Base-by-base conservation (phyloP, 2,797 vertebrate species). In the Lates japonicus region DNA sequence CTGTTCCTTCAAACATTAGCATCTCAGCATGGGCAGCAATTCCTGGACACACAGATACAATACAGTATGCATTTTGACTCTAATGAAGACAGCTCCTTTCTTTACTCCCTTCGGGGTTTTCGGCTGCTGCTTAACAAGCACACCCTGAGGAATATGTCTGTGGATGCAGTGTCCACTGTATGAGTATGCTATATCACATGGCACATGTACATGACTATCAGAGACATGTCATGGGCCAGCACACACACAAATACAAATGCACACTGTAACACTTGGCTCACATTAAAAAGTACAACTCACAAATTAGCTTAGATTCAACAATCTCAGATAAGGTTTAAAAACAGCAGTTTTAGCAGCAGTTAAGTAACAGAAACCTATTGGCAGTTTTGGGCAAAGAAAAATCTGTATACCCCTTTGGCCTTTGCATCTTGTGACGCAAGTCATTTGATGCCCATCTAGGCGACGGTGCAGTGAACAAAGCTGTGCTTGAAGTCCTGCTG, bases 1-100 rank as follows among this genome's bases (percentile, higher is more conserved):
- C 96, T 0, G 97, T 97, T 63, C 97, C 97, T 92, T 98, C 97
- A 93, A 98, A 98, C 64, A 95, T 25, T 61, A 98, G 91, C 82
- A 95, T 85, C 14, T 96, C 93, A n/a, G 86, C 61, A 4, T 96
- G 94, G 70, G 95, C 87, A 61, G 94, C 92, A 74, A 99, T 98
- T 64, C 97, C 97, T 98, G 78, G 2, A 54, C n/a, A 81, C n/a
- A 80, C 42, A 74, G 39, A 72, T 13, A 37, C 52, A n/a, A 13
- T 7, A 17, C 22, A 4, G 4, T 16, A 10, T 70, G n/a, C 20
- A 42, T 67, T 59, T 52, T 35, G n/a, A 74, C 51, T 65, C 22
- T 37, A 33, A 67, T 42, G 5, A 59, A 22, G 13, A 55, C 12
- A 57, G 4, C 4, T 19, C 3, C 16, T 22, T 19, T 62, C 13